Conservation (phyloP, 2,888 invertebrate genomes). For the Tetranychus piercei region DNA sequence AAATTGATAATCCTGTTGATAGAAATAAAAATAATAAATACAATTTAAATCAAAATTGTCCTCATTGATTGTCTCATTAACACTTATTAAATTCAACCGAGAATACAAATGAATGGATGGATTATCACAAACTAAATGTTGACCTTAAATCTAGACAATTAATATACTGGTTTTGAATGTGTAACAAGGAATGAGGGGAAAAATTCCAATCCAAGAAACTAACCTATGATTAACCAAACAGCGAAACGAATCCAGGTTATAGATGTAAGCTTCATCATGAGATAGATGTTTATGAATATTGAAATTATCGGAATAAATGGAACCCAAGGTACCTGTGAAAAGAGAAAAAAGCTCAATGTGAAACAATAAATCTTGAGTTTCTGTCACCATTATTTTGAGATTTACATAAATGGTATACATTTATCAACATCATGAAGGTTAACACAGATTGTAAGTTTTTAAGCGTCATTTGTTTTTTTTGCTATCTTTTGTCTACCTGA, state of each 20-base stretch:
- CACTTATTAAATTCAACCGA: too few species aligned
- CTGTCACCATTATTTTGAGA: too few species aligned
- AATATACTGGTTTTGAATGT: background rate
- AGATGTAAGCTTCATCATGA: slow-evolving; percentile 58
- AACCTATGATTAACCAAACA: slow-evolving; percentile 58
- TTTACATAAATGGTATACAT: too few species aligned
- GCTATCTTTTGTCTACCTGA: too few species aligned
- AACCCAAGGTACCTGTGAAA: slow-evolving; percentile 53
- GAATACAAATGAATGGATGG: too few species aligned
- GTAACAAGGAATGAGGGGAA: background rate
- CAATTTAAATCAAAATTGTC: too few species aligned
- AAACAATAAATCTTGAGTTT: too few species aligned
- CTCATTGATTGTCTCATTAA: too few species aligned
- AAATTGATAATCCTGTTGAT: background rate
- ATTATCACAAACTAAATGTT: background rate
- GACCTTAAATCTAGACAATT: background rate
- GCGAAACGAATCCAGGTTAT: slow-evolving; percentile 65
- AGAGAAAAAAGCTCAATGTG: background rate
- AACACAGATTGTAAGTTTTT: too few species aligned
- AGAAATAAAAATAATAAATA: too few species aligned
- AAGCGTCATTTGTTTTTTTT: too few species aligned
- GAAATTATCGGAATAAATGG: slow-evolving; percentile 62
- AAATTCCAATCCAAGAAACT: background rate
- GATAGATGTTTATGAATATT: slow-evolving; percentile 59
- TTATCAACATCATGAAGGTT: too few species aligned